These are phyloP conservation scores for Leptobrachium leishanense DNA, from an alignment of 2,113 vertebrate species.

Conservation along the genomic window DNA sequence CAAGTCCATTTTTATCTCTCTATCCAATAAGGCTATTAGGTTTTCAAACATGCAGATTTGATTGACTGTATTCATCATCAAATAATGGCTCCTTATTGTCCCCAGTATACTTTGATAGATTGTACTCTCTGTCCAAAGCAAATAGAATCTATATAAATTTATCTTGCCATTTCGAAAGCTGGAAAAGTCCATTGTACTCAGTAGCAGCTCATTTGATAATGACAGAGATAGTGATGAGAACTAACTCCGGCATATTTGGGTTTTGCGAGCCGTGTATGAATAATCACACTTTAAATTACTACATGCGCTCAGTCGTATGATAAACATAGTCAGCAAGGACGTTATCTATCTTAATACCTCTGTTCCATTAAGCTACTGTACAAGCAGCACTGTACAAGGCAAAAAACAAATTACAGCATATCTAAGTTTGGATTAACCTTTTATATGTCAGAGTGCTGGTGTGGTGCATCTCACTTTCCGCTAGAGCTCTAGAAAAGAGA, in stretches of 20 bases:
- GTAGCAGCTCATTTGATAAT: slow-evolving; percentile 43
- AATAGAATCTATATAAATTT: slow-evolving; percentile 35
- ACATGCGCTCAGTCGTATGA: slow-evolving; percentile 7
- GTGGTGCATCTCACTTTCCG: too few relatives aligned
- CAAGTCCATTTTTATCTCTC: slow-evolving; percentile 10
- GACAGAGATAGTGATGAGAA: slow-evolving; percentile 43
- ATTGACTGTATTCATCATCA: slow-evolving; percentile 39
- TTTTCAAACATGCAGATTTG: slow-evolving; percentile 43
- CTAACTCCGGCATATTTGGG: slow-evolving; percentile 12
- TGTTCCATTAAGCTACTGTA: background rate
- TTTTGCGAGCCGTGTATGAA: slow-evolving; percentile 27
- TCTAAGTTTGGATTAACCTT: too few relatives aligned
- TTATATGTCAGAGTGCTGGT: too few relatives aligned
- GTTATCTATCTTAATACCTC: background rate
- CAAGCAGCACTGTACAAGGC: background rate
- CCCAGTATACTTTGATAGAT: slow-evolving; percentile 31
- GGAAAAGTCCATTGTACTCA: slow-evolving; percentile 26
- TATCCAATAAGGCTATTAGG: slow-evolving; percentile 14
- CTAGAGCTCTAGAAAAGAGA: too few relatives aligned
- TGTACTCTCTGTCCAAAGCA: slow-evolving; percentile 21
- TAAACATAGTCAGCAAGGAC: background rate
- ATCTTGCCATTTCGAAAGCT: slow-evolving; percentile 21
- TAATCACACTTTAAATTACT: slow-evolving; percentile 20
- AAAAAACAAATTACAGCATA: background rate
- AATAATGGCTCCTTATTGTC: slow-evolving; percentile 41